A percentile compares a stretch with the other conserved stretches of the same genome.
Evolutionary conservation across 2,113 vertebrate species (phyloP).

Genomic region (Lamprotornis superbus): DNA sequence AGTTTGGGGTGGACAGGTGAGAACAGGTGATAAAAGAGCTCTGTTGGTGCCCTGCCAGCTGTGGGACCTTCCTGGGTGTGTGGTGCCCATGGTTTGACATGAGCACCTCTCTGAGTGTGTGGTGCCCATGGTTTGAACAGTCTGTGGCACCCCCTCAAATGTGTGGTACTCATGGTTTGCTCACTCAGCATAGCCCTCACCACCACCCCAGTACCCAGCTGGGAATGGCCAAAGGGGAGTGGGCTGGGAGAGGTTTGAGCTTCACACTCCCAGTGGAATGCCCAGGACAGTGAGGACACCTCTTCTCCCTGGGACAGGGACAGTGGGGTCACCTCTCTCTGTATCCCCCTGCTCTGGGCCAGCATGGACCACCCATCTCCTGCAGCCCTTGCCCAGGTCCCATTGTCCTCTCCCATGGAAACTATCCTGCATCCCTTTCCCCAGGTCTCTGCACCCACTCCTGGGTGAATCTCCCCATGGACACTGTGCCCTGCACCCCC

Average conservation of each 20-base stretch:
- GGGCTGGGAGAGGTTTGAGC: fast-evolving
- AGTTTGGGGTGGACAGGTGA: fast-evolving
- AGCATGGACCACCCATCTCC: fast-evolving
- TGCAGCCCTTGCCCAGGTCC: neutral
- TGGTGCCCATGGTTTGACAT: neutral
- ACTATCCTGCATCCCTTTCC: neutral
- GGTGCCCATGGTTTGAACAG: fast-evolving
- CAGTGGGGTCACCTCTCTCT: neutral
- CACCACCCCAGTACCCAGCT: neutral
- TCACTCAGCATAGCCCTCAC: fast-evolving
- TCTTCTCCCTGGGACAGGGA: too few species aligned
- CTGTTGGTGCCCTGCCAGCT: neutral
- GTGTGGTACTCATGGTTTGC: too few species aligned
- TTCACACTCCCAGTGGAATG: neutral
- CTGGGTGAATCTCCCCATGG: neutral
- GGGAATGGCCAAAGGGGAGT: neutral
- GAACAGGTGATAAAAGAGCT: neutral
- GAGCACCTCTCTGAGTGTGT: neutral
- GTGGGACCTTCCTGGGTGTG: neutral
- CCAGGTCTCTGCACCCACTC: too few species aligned
- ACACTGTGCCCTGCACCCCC: neutral
- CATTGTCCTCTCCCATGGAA: neutral
- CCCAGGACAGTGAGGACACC: neutral
- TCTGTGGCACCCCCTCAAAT: fast-evolving
- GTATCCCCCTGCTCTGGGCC: fast-evolving